These are phyloP conservation scores for Smutsia temminckii DNA, from an alignment of 2,797 vertebrate genomes.

Conservation along the genomic window DNA sequence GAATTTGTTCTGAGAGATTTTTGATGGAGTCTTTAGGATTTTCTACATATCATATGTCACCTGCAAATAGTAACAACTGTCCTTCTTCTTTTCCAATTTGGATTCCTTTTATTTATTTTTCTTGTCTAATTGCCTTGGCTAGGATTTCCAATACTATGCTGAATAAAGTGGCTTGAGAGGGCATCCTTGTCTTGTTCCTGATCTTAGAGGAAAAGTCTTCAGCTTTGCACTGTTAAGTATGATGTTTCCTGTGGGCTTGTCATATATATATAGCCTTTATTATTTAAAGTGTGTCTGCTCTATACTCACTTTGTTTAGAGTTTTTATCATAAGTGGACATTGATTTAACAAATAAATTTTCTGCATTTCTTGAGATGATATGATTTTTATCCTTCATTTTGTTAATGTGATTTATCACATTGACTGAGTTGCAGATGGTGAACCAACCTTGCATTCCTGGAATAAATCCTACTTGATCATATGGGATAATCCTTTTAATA, in stretches of 20 bases:
- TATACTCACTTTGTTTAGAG: neutral
- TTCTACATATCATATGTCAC: too few species aligned
- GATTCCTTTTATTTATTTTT: too few species aligned
- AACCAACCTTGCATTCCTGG: neutral
- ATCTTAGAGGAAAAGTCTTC: neutral
- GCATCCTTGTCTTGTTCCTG: neutral
- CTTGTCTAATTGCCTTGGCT: too few species aligned
- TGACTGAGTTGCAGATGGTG: neutral
- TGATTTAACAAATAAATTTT: neutral
- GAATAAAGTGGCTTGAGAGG: neutral
- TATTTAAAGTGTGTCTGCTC: neutral
- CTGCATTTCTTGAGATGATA: neutral
- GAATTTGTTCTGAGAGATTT: too few species aligned
- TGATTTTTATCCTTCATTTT: neutral
- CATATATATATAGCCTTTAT: neutral
- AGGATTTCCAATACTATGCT: neutral
- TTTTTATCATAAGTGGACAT: neutral
- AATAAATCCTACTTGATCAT: neutral
- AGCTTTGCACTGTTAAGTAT: neutral
- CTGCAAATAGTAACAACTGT: too few species aligned
- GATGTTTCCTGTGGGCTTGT: neutral
- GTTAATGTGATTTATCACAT: neutral
- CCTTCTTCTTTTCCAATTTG: too few species aligned
- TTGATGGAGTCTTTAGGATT: too few species aligned
- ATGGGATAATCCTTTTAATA: neutral